Base-by-base conservation (phyloP, 2,113 vertebrate genomes). In the Pteropus alecto region DNA sequence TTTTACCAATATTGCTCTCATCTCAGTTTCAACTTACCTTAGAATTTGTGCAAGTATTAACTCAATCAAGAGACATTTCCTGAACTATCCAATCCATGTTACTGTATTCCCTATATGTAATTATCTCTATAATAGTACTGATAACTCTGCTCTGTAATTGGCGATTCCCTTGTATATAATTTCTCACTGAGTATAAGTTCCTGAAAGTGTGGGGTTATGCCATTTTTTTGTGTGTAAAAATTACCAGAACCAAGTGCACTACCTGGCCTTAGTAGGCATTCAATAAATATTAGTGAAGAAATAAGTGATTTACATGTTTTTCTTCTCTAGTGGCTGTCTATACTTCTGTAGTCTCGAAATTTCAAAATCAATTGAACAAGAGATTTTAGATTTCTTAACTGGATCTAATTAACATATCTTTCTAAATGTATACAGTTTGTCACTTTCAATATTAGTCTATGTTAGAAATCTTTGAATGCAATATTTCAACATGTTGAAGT, bases 401-500 rank as follows among this genome's bases (percentile, higher is more conserved):
- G 30, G 8, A 65, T 65, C 30, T 65, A 30, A 65, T 65, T 65
- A 65, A 33, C 12, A 65, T 33, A 65, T 13, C 63, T 65, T 16
- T 33, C 12, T 65, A 65, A 65, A 65, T 65, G 30, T 65, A 65
- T 65, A 65, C 6, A 16, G 30, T 54, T 78, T 78, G 28, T 54
- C n/a, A 54, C 54, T 56, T 77, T 61, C 58, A 65, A 33, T 65
- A 74, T 33, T 90, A 48, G 9, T 51, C 67, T 81, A 58, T 38
- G 3, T 38, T 97, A 90, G 82, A 87, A 96, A 74, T 74, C 58
- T 93, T 95, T 97, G 97, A 38, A 38, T 38, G 38, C 38, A 95
- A 97, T 98, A 96, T 98, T 98, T 98, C 94, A 98, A 58, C 93
- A 98, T 96, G 89, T 87, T 97, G 70, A 77, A 97, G 85, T 65